Percentiles rank a stretch among this genome's conserved stretches.
Conservation (phyloP, 2,888 invertebrate genomes). For the Emmelina monodactyla region DNA sequence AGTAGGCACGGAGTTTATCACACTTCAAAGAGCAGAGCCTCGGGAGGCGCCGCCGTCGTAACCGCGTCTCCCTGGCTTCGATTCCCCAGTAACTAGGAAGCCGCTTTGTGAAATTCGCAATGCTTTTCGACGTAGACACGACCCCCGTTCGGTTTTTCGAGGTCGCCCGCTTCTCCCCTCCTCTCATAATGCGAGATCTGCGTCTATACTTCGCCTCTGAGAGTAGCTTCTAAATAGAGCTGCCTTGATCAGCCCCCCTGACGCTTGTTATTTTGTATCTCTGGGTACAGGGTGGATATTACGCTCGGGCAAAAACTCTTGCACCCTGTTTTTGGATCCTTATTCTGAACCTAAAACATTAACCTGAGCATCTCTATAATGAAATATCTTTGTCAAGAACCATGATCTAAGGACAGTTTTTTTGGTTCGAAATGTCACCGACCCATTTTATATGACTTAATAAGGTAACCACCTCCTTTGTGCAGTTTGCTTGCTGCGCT, state of each 20-base stretch:
- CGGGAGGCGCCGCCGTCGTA: constrained; percentile 2
- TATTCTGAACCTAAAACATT: too few relatives aligned
- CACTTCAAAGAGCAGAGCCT: constrained; percentile 47
- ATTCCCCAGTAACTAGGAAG: constrained; percentile 49
- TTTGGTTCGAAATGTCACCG: too few relatives aligned
- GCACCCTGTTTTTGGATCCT: too few relatives aligned
- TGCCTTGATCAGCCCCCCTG: constrained; percentile 23
- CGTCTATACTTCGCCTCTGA: constrained; percentile 19
- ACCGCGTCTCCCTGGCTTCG: constrained; percentile 8
- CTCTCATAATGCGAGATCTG: constrained; percentile 33
- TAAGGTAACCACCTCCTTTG: constrained; percentile 18
- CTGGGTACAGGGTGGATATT: too few relatives aligned
- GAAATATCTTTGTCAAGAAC: too few relatives aligned
- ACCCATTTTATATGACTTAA: too few relatives aligned
- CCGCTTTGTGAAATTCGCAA: constrained; percentile 58
- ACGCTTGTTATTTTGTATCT: constrained; percentile 8
- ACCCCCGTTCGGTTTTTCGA: constrained; percentile 59
- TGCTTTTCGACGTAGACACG: constrained; percentile 42
- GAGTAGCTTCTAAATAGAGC: constrained; percentile 16
- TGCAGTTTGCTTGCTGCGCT: too few relatives aligned
- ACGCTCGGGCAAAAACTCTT: too few relatives aligned
- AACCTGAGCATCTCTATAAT: too few relatives aligned
- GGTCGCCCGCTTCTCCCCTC: constrained; percentile 40
- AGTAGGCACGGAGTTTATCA: constrained; percentile 50
- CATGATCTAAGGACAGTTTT: too few relatives aligned